Conservation (phyloP, 1,140 invertebrate species). For the Diuraphis noxia region DNA sequence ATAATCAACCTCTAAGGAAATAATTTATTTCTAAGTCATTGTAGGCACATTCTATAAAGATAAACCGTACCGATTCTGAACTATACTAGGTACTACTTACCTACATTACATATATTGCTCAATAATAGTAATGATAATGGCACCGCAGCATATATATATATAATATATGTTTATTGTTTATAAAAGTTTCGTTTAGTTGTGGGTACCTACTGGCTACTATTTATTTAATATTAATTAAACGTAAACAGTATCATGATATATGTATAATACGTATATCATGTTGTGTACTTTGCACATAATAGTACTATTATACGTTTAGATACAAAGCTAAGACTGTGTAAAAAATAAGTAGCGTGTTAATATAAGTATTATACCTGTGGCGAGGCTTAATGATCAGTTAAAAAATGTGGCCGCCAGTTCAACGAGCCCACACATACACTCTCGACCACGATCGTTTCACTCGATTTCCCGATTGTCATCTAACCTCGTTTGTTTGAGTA, state of each 20-base stretch:
- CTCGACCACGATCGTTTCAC: neutral
- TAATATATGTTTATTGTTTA: no score
- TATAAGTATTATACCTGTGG: neutral
- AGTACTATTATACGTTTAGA: no score
- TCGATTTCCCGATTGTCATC: conserved; percentile 31
- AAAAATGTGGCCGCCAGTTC: neutral
- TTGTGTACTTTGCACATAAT: neutral
- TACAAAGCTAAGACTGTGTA: neutral
- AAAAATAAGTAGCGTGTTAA: neutral
- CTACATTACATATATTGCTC: neutral
- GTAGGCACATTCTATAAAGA: neutral
- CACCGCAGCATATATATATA: neutral
- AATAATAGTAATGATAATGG: neutral
- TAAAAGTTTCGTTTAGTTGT: no score
- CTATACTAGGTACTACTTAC: neutral
- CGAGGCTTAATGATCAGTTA: neutral
- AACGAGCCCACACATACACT: neutral
- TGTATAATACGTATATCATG: neutral
- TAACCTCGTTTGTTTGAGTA: conserved; percentile 22
- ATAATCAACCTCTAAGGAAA: neutral
- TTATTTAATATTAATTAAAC: neutral
- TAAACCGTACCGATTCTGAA: neutral
- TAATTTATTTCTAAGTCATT: neutral
- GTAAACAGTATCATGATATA: neutral
- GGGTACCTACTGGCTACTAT: neutral